Evolutionary conservation across 2,113 vertebrate genomes (phyloP).

Genomic region (Megalops atlanticus): DNA sequence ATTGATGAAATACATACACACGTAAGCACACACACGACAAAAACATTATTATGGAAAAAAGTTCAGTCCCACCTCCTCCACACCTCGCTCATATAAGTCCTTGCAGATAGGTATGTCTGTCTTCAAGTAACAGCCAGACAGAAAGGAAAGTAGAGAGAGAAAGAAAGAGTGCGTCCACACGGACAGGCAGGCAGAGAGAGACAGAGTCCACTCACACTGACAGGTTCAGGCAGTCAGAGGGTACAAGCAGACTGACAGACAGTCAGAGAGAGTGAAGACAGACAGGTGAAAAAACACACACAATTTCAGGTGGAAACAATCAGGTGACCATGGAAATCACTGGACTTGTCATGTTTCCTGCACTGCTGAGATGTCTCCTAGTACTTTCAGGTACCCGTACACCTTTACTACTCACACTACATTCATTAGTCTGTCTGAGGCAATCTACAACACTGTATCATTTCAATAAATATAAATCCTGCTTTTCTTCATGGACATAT

Average conservation of each 20-base stretch:
- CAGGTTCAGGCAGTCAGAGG: neutral
- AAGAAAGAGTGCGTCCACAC: too few relatives aligned
- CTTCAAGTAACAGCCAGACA: neutral
- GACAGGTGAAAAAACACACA: neutral
- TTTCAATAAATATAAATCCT: too few relatives aligned
- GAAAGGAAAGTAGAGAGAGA: neutral
- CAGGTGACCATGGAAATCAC: neutral
- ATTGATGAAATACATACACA: neutral
- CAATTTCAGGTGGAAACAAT: neutral
- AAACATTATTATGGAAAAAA: neutral
- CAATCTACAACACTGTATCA: too few relatives aligned
- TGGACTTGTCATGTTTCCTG: neutral
- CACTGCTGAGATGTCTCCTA: constrained; percentile 5
- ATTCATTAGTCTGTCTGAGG: neutral
- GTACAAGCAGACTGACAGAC: neutral
- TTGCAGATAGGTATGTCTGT: neutral
- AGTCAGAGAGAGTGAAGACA: neutral
- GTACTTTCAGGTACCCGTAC: constrained; percentile 20
- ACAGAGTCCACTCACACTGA: neutral
- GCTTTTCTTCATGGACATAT: neutral
- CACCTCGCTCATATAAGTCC: constrained; percentile 4
- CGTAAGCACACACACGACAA: neutral
- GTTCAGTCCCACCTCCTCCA: constrained; percentile 1
- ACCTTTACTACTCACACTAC: neutral
- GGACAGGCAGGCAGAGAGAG: neutral